Conservation (phyloP, 2,888 invertebrate species). For the Griposia aprilina region DNA sequence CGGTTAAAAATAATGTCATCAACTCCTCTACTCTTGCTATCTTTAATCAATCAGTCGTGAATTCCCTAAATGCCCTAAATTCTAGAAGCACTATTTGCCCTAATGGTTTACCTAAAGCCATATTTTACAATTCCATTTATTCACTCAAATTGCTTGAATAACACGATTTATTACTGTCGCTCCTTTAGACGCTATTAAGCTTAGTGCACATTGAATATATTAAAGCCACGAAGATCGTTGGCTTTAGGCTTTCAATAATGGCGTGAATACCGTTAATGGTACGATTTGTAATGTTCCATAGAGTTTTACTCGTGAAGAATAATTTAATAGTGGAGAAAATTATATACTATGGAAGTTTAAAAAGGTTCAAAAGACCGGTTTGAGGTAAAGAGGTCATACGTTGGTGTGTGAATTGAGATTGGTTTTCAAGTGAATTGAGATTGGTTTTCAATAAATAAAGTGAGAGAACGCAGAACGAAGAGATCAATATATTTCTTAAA, state of each 20-base stretch:
- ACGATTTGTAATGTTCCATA: constrained; percentile 20
- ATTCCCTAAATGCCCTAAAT: constrained; percentile 16
- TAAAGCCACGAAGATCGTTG: constrained; percentile 46
- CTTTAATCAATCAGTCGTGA: constrained; percentile 8
- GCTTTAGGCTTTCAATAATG: constrained; percentile 40
- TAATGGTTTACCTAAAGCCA: constrained; percentile 21
- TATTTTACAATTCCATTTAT: constrained; percentile 55
- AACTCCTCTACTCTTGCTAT: background rate
- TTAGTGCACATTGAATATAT: constrained; percentile 61
- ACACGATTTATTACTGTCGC: constrained; percentile 55
- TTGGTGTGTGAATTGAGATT: background rate
- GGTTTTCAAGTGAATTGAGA: background rate
- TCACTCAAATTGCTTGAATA: constrained; percentile 55
- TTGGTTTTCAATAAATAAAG: background rate
- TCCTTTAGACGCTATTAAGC: constrained; percentile 53
- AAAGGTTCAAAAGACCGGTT: background rate
- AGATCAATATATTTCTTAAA: no score
- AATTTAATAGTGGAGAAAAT: background rate
- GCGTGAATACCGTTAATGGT: constrained; percentile 25
- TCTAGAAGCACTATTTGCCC: constrained; percentile 27
- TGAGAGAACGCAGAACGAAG: background rate
- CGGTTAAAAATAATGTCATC: no score
- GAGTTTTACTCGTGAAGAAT: background rate
- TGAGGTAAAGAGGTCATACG: background rate
- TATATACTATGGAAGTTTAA: background rate